Conservation (phyloP, 2,113 vertebrate genomes). For the Ammospiza caudacuta region DNA sequence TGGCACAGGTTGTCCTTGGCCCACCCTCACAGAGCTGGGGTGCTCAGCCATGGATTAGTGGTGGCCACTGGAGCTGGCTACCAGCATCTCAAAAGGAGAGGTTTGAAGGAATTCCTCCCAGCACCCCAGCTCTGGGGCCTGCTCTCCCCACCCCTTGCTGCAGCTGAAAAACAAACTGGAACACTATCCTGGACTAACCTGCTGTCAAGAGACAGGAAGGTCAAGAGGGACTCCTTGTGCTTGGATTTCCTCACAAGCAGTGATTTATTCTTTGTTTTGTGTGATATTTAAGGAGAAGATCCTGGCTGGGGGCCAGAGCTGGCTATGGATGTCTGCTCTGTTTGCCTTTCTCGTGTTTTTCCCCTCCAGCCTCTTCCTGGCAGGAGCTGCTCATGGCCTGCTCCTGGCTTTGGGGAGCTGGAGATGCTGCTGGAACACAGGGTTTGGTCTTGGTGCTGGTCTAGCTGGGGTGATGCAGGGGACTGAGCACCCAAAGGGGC, state of each 20-base stretch:
- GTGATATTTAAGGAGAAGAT: not conserved
- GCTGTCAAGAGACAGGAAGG: not conserved
- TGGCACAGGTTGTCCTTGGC: not conserved
- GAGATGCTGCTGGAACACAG: accelerated
- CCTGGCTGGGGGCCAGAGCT: not conserved
- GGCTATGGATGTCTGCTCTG: not conserved
- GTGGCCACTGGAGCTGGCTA: not conserved
- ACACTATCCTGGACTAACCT: not conserved
- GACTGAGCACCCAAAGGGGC: not conserved
- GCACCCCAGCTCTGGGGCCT: accelerated
- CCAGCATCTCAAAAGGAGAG: not conserved
- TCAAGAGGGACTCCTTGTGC: not conserved
- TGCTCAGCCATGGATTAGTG: not conserved
- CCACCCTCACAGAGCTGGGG: not conserved
- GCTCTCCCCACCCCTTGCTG: not conserved
- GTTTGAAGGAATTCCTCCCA: not conserved
- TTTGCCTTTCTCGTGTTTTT: not conserved
- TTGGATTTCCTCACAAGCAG: not conserved
- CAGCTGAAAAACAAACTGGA: not conserved
- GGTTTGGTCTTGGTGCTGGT: accelerated
- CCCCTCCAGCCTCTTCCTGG: not conserved
- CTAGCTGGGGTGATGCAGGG: accelerated
- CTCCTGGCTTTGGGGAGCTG: not conserved
- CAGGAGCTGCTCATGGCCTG: not conserved
- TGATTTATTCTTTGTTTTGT: constrained; percentile 1